phyloP scores from a whole-genome alignment of 2,888 invertebrate species.

The Acleris sparsana region DNA sequence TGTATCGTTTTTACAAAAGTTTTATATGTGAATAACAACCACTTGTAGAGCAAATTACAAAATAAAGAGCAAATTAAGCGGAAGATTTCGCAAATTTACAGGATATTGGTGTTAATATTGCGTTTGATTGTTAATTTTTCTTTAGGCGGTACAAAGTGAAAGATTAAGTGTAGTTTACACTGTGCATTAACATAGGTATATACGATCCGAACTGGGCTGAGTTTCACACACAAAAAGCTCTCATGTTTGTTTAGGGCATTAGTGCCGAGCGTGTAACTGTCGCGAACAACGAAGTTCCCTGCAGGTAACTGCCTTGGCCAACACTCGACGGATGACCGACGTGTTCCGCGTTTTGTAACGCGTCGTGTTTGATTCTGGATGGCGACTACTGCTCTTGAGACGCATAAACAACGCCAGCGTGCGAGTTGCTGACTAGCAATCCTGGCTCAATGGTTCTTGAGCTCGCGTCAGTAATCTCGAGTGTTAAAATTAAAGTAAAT shows the following conservation, averaged over 20 bases:
- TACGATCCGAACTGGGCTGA: slow-evolving; percentile 69
- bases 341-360: slow-evolving; percentile 35
- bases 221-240: slow-evolving; percentile 71
- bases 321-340: slow-evolving; percentile 34
- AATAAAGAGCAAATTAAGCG: slow-evolving; percentile 58
- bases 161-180: slow-evolving; percentile 73
- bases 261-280: slow-evolving; percentile 67
- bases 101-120: slow-evolving; percentile 62
- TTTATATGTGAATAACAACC: slow-evolving; percentile 42
- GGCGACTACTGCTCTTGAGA: slow-evolving; percentile 48
- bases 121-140: slow-evolving; percentile 73
- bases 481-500: slow-evolving; percentile 76
- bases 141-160: slow-evolving; percentile 76
- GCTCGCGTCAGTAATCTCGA: slow-evolving; percentile 46
- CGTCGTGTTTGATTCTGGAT: slow-evolving; percentile 37
- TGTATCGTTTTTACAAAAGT: slow-evolving; percentile 52
- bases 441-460: slow-evolving; percentile 60
- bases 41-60: too few relatives aligned
- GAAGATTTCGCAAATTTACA: slow-evolving; percentile 59
- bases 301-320: slow-evolving; percentile 37
- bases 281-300: slow-evolving; percentile 51
- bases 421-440: slow-evolving; percentile 57
- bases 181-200: slow-evolving; percentile 60
- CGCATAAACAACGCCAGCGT: slow-evolving; percentile 60
- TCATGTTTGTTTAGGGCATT: slow-evolving; percentile 65